Evolutionary conservation across 1,140 invertebrate species (phyloP).

Genomic region (Acromyrmex heyeri): DNA sequence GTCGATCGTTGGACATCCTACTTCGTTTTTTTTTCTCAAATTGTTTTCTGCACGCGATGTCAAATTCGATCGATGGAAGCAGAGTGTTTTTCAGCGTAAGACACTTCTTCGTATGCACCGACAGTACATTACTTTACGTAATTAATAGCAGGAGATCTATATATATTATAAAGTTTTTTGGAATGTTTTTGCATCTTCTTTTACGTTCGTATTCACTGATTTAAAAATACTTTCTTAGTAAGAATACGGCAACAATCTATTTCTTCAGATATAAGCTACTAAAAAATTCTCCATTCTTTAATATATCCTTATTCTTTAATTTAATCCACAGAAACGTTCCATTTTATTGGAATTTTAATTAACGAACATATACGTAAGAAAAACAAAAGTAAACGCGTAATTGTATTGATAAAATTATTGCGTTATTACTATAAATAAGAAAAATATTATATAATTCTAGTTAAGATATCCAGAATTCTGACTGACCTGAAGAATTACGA

Average conservation of each 20-base stretch:
- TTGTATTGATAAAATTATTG: conserved; percentile 8
- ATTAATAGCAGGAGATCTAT: conserved; percentile 23
- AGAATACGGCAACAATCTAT: neutral
- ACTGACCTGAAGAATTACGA: too few relatives aligned
- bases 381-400: neutral
- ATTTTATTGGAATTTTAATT: conserved; percentile 35
- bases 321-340: neutral
- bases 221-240: neutral
- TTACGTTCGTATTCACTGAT: neutral
- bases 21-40: neutral
- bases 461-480: too few relatives aligned
- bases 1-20: conserved; percentile 37
- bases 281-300: conserved; percentile 5
- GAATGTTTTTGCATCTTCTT: neutral
- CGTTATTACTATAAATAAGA: neutral
- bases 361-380: neutral
- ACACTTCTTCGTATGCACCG: neutral
- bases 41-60: conserved; percentile 47
- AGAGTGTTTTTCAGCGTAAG: conserved; percentile 1
- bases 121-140: neutral
- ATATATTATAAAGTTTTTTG: neutral
- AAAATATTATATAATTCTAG: neutral
- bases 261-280: conserved; percentile 16
- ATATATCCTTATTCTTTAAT: conserved; percentile 2
- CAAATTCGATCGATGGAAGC: conserved; percentile 38